Base-by-base conservation (phyloP, 1,140 invertebrate genomes). In the Battus philenor region DNA sequence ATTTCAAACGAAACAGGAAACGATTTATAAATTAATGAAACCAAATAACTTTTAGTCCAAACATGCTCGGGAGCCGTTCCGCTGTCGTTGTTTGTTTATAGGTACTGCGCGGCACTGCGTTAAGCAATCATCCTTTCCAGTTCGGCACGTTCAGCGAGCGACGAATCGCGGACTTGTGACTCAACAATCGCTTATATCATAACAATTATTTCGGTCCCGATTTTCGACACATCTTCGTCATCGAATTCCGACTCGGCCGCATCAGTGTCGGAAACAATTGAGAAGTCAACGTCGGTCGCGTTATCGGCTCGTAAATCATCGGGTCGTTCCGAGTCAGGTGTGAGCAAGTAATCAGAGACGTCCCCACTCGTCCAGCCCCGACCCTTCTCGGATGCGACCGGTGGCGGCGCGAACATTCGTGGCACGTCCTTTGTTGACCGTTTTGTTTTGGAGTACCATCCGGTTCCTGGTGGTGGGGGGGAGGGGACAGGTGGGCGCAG, bases 401-500 rank as follows among this genome's bases (percentile, higher is more conserved):
- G 73, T 65, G 71, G 71, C 60, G 59, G 56, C 69, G 78, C 71
- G 76, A 77, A 80, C 79, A 80, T 80, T 77, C 65, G 74, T 77
- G 76, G 76, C 79, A 83, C 71, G 73, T 83, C 79, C 76, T 83
- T 79, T 78, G 79, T 83, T 79, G 75, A 77, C 73, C 71, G 76
- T 80, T 83, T 83, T 83, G 79, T 83, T 80, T 83, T 83, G 79
- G 75, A 83, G 71, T 68, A 74, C 75, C 79, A 81, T 83, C 76
- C 76, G 76, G 79, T 83, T 83, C 75, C 76, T 77, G 65, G 68
- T 74, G 67, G 74, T 65, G 62, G 71, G 68, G 62, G 61, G 64
- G 54, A 59, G 74, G 74, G 73, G 76, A 68, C 72, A 76, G 74
- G 72, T 78, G 74, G 70, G 68, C 71, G 76, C 76, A 80, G 76